phyloP scores from a whole-genome alignment of 2,888 invertebrate species.

The Prostheceraeus crozeri region DNA sequence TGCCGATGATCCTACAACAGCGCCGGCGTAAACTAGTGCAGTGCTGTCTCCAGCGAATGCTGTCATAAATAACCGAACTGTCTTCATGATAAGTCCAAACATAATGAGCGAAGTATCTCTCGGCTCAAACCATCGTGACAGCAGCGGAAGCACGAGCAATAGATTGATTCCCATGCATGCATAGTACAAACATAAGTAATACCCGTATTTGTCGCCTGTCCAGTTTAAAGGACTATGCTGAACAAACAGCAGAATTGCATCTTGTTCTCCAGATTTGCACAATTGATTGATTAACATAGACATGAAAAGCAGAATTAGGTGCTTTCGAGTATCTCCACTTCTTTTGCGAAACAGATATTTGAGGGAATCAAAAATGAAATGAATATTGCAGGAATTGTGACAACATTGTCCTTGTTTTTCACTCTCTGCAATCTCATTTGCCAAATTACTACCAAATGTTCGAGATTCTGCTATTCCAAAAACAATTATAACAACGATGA shows the following conservation, averaged over 20 bases:
- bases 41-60: constrained; percentile 45
- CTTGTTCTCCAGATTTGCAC: constrained; percentile 53
- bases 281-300: constrained; percentile 47
- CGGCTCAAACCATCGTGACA: constrained; percentile 45
- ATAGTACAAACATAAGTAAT: constrained; percentile 53
- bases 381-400: constrained; percentile 9
- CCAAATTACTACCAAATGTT: too few species aligned
- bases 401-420: not conserved
- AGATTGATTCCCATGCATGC: constrained; percentile 52
- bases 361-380: constrained; percentile 22
- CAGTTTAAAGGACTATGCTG: constrained; percentile 50
- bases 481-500: constrained; percentile 24
- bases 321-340: constrained; percentile 21
- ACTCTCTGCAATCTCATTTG: not conserved
- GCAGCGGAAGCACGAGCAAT: constrained; percentile 49
- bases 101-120: constrained; percentile 49
- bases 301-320: constrained; percentile 45
- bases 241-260: constrained; percentile 52
- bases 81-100: constrained; percentile 49
- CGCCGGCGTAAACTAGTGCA: constrained; percentile 51
- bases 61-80: constrained; percentile 45
- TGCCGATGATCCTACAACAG: constrained; percentile 46
- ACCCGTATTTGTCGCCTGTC: constrained; percentile 50
- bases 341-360: not conserved
- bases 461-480: constrained; percentile 30